These are phyloP conservation scores for Dryobates pubescens DNA, from an alignment of 2,797 vertebrate species.

Conservation along the genomic window DNA sequence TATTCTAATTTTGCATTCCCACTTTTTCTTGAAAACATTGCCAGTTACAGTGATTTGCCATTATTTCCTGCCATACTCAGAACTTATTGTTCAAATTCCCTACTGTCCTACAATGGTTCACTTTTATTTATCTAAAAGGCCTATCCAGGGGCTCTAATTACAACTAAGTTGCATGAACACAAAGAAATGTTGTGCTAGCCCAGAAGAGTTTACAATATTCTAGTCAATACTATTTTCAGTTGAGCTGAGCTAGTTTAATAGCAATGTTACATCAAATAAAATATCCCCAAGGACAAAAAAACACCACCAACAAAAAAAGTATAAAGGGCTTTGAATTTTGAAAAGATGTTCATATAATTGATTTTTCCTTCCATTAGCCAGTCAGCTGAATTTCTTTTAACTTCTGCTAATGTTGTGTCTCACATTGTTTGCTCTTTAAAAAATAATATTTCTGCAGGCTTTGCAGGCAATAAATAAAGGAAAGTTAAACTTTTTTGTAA, in stretches of 20 bases:
- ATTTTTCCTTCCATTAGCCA: conserved; percentile 56
- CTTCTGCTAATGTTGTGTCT: background rate
- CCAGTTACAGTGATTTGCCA: background rate
- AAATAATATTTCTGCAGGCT: background rate
- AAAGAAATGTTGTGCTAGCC: background rate
- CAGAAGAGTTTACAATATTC: background rate
- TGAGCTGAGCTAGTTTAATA: conserved; percentile 1
- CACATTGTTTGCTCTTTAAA: background rate
- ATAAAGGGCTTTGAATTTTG: conserved; percentile 25
- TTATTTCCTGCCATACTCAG: background rate
- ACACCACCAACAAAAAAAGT: too few species aligned
- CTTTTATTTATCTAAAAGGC: conserved; percentile 27
- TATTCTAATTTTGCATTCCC: background rate
- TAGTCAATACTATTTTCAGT: conserved; percentile 20
- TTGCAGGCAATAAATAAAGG: background rate
- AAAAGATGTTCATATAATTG: conserved; percentile 26
- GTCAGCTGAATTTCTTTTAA: conserved; percentile 33
- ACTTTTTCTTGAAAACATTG: background rate
- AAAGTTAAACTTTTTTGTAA: conserved; percentile 4
- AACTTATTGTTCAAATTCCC: background rate
- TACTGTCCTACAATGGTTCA: background rate
- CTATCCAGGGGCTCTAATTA: background rate
- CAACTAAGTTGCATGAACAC: conserved; percentile 10
- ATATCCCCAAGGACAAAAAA: background rate
- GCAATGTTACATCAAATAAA: background rate